Evolutionary conservation across 2,888 invertebrate genomes (phyloP), one percentile per base, ranked within the genome.

Genomic region (Griposia aprilina): DNA sequence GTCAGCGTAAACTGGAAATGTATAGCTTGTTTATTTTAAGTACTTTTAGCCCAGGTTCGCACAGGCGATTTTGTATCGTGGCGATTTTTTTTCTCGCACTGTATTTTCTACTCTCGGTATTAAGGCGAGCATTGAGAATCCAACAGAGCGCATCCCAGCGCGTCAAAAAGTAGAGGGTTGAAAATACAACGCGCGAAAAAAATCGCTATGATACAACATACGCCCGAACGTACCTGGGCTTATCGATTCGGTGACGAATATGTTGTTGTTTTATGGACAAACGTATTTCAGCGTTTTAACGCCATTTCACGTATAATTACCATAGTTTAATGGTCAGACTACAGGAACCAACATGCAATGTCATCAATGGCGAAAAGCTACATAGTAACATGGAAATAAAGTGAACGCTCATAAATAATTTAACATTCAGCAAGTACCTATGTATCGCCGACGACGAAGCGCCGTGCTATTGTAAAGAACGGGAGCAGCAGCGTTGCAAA

Each of bases 221-320:
- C 17, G 59, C 20, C 20, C 20, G 5, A 36, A 6, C 20, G 36
- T 63, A 23, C 36, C 23, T 23, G 23, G 7, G 36, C 36, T 60
- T 63, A 63, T 30, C 30, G 20, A 48, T 48, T 67, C 26, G 10
- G 3, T 0, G 15, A 36, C 23, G 7, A 65, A 65, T 72, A n/a
- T 36, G 17, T 48, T 41, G 23, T 17, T 45, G 17, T 30, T 72
- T 11, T 36, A 67, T 41, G 63, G 7, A n/a, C 41, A 15, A 66
- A 52, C 10, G 2, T 30, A 55, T 13, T 6, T 66, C 50, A 52
- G 50, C n/a, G n/a, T 65, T 71, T 23, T 59, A 45, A 81, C 70
- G 60, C 57, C 48, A 76, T 55, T 81, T 48, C 60, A 75, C 60
- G 23, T 76, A 50, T 75, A 70, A 70, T 70, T 70, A 70, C 57